These are phyloP conservation scores for Drosophila peninsularis DNA, from an alignment of 2,888 invertebrate genomes.

Conservation along the genomic window DNA sequence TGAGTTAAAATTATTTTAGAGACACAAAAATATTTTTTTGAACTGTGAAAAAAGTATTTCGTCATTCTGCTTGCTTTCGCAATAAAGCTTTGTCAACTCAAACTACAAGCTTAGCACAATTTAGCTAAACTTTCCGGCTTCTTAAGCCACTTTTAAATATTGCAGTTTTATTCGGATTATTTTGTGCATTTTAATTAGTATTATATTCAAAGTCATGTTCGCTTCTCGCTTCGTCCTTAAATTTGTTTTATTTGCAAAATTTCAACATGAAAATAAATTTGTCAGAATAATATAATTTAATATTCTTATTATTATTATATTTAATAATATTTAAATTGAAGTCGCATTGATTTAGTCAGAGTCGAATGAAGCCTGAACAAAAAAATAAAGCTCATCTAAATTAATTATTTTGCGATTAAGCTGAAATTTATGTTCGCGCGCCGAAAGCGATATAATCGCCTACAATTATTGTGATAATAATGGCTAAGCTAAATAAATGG, in stretches of 20 bases:
- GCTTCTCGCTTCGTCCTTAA: neutral
- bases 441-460: conserved; percentile 35
- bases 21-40: too few species aligned
- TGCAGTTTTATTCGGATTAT: neutral
- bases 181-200: neutral
- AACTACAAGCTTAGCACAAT: neutral
- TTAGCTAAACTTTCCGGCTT: neutral
- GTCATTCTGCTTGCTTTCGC: too few species aligned
- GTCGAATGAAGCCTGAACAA: neutral
- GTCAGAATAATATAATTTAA: too few species aligned
- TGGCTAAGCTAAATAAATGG: conserved; percentile 1
- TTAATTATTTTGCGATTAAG: conserved; percentile 42
- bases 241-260: neutral
- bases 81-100: too few species aligned
- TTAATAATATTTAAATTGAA: neutral
- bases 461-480: conserved; percentile 25
- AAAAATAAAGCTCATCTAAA: conserved; percentile 5
- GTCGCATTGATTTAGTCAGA: neutral
- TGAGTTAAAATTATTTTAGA: too few species aligned
- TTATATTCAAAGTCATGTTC: neutral
- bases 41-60: too few species aligned
- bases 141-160: neutral
- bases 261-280: neutral
- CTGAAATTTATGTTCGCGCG: conserved; percentile 29
- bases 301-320: neutral